Base-by-base conservation (phyloP, 2,888 invertebrate genomes). In the Sympetrum striolatum region DNA sequence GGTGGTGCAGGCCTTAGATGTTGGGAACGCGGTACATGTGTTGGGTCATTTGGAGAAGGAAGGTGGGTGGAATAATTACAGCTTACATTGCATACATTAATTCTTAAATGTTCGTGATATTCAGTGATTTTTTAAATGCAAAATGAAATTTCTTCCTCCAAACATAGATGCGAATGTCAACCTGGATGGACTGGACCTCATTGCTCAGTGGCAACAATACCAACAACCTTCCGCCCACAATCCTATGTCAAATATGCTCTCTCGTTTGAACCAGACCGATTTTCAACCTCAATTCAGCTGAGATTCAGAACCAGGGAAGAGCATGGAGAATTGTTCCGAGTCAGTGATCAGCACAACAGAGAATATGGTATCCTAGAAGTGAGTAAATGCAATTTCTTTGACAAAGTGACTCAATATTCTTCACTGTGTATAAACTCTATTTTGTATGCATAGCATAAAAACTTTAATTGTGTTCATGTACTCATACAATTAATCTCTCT, bases 171-270 rank as follows among this genome's bases (percentile, higher is more conserved):
- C 93, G 97, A 98, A 92, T 99, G 99, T 93, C 96, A 97, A 92
- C 98, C 99, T 0, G 99, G 99, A 15, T 99, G 97, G 97, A 97
- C 97, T 0, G 99, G 99, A 14, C 97, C 97, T 0, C 96, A 97
- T 0, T 98, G 98, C 93, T 96, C 97, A 92, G 96, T 97, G 81
- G 96, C 97, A 90, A 98, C 98, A 0, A 97, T 97, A 82, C 98
- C 98, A 0, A 98, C 98, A 0, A 98, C 98, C 91, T 98, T 99
- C 94, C 97, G 98, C 93, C 96, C 97, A 0, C 98, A 98, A 93
- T 98, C 98, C 92, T 99, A 98, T 94, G 98, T 99, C n/a, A 98
- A 98, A 93, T 99, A 99, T 93, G 98, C 98, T 2, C 94, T 99
- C 58, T 98, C 98, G 92, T 98, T 98, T 93, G 98, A 98, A 93